These are phyloP conservation scores for Peromyscus polionotus DNA, from an alignment of 2,113 vertebrate genomes.

Conservation along the genomic window DNA sequence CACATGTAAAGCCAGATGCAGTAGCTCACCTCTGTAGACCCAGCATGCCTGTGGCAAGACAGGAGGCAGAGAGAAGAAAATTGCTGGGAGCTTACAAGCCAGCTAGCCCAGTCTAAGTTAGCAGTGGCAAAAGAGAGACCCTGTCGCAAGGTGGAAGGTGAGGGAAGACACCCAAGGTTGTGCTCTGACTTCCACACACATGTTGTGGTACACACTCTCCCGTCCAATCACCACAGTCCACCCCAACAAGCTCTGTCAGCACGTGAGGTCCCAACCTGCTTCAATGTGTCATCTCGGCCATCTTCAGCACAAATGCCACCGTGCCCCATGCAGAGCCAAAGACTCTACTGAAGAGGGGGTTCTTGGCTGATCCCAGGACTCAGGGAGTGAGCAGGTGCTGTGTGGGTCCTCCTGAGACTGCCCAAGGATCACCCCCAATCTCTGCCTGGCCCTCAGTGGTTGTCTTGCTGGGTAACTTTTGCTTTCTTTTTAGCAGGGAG, in stretches of 20 bases:
- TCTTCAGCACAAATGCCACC: not conserved
- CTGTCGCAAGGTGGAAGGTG: not conserved
- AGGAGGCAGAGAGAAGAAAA: not conserved
- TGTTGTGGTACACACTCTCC: not conserved
- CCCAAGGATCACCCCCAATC: not conserved
- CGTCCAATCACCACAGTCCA: not conserved
- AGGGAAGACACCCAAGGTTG: not conserved
- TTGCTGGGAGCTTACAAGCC: not conserved
- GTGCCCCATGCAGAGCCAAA: not conserved
- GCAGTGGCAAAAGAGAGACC: not conserved
- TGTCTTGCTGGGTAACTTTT: not conserved
- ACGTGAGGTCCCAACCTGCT: not conserved
- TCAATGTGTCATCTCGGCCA: not conserved
- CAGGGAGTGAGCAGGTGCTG: not conserved
- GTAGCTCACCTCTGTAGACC: not conserved
- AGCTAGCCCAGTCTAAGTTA: not conserved
- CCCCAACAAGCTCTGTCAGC: not conserved
- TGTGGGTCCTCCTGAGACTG: not conserved
- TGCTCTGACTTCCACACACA: not conserved
- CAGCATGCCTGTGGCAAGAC: not conserved
- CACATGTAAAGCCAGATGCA: not conserved
- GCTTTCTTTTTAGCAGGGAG: conserved; percentile 74
- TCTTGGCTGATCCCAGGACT: not conserved
- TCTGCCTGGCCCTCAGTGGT: not conserved
- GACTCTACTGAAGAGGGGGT: not conserved